These are phyloP conservation scores for Parazoanthus darwini DNA, from an alignment of 92 coral and sea anemone genomes.

Conservation along the genomic window DNA sequence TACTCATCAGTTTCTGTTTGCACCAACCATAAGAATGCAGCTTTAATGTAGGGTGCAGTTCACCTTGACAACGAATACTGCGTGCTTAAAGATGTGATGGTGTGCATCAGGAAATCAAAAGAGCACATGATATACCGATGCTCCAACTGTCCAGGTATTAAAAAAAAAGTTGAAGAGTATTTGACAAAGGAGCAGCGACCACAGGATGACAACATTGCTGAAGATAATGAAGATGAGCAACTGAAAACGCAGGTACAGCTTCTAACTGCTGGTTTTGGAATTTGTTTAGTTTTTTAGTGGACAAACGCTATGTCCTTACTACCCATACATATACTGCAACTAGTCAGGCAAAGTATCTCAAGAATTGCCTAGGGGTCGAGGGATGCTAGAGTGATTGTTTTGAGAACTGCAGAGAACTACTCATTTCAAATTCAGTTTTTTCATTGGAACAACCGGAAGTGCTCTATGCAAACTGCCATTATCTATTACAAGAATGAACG, in stretches of 20 bases:
- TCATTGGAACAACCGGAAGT: conserved; percentile 6
- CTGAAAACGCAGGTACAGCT: conserved; percentile 20
- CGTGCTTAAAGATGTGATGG: conserved; percentile 9
- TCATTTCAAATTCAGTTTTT: conserved; percentile 24
- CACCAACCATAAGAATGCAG: conserved; percentile 26
- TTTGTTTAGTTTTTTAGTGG: conserved; percentile 21
- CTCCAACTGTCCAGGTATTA: not conserved
- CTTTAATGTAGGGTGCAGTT: conserved; percentile 5
- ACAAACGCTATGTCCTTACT: not conserved
- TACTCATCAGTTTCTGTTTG: conserved; percentile 22
- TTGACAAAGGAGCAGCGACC: not conserved
- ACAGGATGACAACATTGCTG: not conserved
- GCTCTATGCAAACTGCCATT: conserved; percentile 3
- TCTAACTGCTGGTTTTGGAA: conserved; percentile 15
- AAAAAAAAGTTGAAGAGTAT: not conserved
- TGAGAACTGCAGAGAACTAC: conserved; percentile 39
- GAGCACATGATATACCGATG: conserved; percentile 26
- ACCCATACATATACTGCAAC: conserved; percentile 8
- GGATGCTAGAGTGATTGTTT: conserved; percentile 26
- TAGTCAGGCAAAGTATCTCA: conserved; percentile 29
- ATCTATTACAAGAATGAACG: not conserved
- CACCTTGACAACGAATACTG: conserved; percentile 10
- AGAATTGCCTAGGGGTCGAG: conserved; percentile 8
- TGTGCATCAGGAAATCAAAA: conserved; percentile 25
- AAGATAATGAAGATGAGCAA: not conserved